Base-by-base conservation (phyloP, 1,140 invertebrate genomes). In the Rhagoletis pomonella region DNA sequence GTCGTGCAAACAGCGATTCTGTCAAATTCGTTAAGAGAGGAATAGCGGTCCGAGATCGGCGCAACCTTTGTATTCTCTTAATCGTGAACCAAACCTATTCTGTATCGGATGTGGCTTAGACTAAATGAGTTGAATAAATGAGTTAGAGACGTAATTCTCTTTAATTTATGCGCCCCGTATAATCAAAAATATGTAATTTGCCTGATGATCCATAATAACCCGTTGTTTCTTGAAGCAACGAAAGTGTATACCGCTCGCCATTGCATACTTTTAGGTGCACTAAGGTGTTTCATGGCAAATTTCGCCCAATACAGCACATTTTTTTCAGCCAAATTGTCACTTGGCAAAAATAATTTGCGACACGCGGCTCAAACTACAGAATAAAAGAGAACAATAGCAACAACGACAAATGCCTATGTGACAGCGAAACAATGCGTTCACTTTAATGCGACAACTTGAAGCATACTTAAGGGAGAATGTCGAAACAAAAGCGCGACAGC, bases 381-480 rank as follows among this genome's bases (percentile, higher is more conserved):
- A 19, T 2, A 81, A 62, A n/a, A n/a, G n/a, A 12, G 17, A 17
- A 62, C 60, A 6, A 77, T 6, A 77, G 50, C 44, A 73, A 50
- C 1, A 77, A 77, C 47, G 55, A 50, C 67, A 44, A 9, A 55
- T 2, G 64, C n/a, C n/a, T n/a, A n/a, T 12, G 73, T 19, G 44
- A 81, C 44, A n/a, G 17, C 14, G 4, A 81, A 81, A 81, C 47
- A 55, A 81, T 81, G 73, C 73, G 73, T 50, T 19, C 73, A 19
- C 44, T 81, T 81, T 81, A 81, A 55, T 17, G 17, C 47, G 73
- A 81, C 73, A 81, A 81, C 73, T 81, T 81, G 44, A 81, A 81
- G 73, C 4, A 81, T 55, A 81, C 73, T 50, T 55, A 12, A 14
- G 17, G n/a, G 17, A 44, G 47, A 81, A 81, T 9, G 39, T n/a